phyloP scores from a whole-genome alignment of 2,797 vertebrate genomes.

The Acipenser transmontanus region DNA sequence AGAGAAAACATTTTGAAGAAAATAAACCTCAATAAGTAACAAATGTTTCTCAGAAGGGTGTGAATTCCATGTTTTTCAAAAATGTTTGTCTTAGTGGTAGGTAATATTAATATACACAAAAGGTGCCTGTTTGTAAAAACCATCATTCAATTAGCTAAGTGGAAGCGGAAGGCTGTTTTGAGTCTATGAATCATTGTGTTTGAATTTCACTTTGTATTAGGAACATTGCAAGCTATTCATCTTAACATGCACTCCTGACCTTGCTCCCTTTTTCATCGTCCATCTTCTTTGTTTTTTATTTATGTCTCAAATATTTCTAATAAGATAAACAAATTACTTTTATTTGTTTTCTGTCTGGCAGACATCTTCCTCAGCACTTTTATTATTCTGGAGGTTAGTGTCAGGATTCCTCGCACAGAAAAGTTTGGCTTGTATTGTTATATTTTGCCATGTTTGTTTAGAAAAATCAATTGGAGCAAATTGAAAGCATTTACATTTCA shows the following conservation, averaged over 20 bases:
- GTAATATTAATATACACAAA: too few relatives aligned
- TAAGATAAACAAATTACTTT: constrained; percentile 51
- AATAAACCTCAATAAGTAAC: too few relatives aligned
- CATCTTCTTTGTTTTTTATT: constrained; percentile 41
- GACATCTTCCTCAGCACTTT: constrained; percentile 37
- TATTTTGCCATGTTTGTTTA: too few relatives aligned
- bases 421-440: too few relatives aligned
- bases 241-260: constrained; percentile 28
- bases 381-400: constrained; percentile 19
- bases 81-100: too few relatives aligned
- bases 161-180: constrained; percentile 35
- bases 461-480: too few relatives aligned
- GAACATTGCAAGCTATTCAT: constrained; percentile 40
- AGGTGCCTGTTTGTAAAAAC: constrained; percentile 41
- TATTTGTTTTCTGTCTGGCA: constrained; percentile 39
- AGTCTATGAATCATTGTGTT: constrained; percentile 45
- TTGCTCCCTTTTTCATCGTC: background rate
- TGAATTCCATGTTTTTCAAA: too few relatives aligned
- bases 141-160: constrained; percentile 28
- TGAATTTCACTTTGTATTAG: constrained; percentile 42
- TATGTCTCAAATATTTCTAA: constrained; percentile 50
- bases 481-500: background rate
- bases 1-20: too few relatives aligned
- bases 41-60: too few relatives aligned
- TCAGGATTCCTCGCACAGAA: too few relatives aligned